A percentile compares a stretch with the other conserved stretches of the same genome.
phyloP scores from a whole-genome alignment of 2,113 vertebrate species.

The Excalfactoria chinensis region DNA sequence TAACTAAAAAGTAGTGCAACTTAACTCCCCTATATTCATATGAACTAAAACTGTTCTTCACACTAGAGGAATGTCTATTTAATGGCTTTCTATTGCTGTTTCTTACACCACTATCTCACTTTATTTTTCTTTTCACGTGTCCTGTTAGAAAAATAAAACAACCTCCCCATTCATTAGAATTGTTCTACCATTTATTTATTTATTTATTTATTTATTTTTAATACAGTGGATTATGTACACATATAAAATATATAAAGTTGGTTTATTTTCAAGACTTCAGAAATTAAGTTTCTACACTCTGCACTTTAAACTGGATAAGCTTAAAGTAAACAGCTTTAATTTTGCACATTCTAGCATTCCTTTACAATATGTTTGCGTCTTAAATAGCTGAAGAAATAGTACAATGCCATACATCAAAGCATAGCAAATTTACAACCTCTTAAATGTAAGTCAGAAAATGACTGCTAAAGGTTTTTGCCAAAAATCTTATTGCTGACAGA shows the following conservation, averaged over 20 bases:
- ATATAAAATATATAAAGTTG: not conserved
- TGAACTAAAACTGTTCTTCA: not conserved
- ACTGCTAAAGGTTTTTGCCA: slow-evolving; percentile 53
- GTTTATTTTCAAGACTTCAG: slow-evolving; percentile 9
- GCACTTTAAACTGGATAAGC: not conserved
- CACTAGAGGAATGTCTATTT: not conserved
- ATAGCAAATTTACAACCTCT: slow-evolving; percentile 50
- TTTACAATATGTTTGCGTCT: slow-evolving; percentile 3
- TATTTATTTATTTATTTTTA: too few species aligned
- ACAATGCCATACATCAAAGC: slow-evolving; percentile 56
- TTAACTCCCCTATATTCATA: not conserved
- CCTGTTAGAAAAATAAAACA: not conserved
- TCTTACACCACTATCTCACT: not conserved
- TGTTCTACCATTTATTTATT: too few species aligned
- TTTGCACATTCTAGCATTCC: not conserved
- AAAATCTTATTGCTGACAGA: slow-evolving; percentile 52
- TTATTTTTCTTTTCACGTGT: not conserved
- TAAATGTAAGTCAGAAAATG: slow-evolving; percentile 60
- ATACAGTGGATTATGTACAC: not conserved
- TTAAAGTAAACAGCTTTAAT: not conserved
- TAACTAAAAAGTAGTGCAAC: not conserved
- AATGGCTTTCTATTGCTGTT: not conserved
- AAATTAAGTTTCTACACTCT: not conserved
- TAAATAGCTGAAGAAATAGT: slow-evolving; percentile 42
- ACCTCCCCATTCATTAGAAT: not conserved